phyloP scores from a whole-genome alignment of 2,113 vertebrate species.

The Oplegnathus fasciatus region DNA sequence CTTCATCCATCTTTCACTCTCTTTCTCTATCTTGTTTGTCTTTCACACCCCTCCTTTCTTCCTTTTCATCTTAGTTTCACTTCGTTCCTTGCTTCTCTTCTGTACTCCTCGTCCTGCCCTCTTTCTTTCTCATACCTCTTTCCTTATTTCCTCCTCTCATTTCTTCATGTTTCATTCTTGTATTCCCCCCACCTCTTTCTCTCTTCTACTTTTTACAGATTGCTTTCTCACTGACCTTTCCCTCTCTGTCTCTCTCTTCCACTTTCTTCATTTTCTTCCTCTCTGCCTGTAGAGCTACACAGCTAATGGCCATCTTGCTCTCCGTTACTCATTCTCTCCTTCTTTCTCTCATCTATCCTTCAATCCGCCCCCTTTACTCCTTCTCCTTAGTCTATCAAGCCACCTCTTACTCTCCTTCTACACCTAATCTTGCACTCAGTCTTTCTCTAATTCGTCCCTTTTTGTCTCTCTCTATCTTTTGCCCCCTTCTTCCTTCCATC shows the following conservation, averaged over 20 bases:
- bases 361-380: constrained; percentile 1
- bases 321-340: neutral
- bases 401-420: neutral
- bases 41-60: neutral
- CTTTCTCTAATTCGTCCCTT: constrained; percentile 25
- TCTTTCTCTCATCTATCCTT: constrained; percentile 30
- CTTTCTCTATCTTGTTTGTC: neutral
- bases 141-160: constrained; percentile 10
- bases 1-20: neutral
- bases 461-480: constrained; percentile 22
- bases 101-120: neutral
- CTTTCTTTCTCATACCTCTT: neutral
- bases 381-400: constrained; percentile 1
- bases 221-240: constrained; percentile 74
- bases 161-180: constrained; percentile 41
- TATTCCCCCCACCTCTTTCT: constrained; percentile 31
- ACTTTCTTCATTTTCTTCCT: constrained; percentile 40
- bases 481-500: constrained; percentile 17
- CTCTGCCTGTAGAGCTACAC: constrained; percentile 37
- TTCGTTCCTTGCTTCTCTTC: neutral
- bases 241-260: constrained; percentile 47
- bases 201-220: constrained; percentile 60
- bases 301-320: constrained; percentile 57
- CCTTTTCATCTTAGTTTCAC: neutral
- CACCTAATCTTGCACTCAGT: constrained; percentile 2